A percentile compares a stretch with the other conserved stretches of the same genome.
phyloP scores from a whole-genome alignment of 2,888 invertebrate genomes.

The Muschampia plurimacula region DNA sequence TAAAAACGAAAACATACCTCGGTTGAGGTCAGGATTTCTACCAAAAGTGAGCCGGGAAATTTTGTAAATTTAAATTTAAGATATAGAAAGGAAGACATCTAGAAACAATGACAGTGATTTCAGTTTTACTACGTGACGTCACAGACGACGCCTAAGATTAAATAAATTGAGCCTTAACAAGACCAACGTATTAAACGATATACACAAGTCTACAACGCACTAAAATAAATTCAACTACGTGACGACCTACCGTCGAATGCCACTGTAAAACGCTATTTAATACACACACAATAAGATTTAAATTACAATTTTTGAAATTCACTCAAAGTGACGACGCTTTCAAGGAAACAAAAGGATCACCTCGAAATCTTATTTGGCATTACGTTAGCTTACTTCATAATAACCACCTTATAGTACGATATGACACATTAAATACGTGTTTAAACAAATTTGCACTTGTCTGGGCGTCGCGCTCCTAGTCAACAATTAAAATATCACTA shows the following conservation, averaged over 20 bases:
- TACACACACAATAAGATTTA: constrained; percentile 29
- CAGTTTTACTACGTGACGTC: background rate
- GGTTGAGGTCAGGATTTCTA: constrained; percentile 25
- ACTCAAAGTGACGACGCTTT: constrained; percentile 31
- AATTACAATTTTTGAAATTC: constrained; percentile 15
- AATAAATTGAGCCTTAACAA: constrained; percentile 23
- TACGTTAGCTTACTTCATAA: constrained; percentile 7
- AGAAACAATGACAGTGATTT: constrained; percentile 19
- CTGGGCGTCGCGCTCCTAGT: constrained; percentile 55
- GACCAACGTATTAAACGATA: constrained; percentile 5
- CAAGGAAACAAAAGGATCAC: constrained; percentile 40
- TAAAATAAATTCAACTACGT: constrained; percentile 7
- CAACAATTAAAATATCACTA: constrained; percentile 55
- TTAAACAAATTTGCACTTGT: constrained; percentile 43
- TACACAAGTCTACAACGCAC: constrained; percentile 8
- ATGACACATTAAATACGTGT: constrained; percentile 59
- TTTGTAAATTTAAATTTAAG: constrained; percentile 22
- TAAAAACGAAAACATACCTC: constrained; percentile 11
- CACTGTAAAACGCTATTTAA: constrained; percentile 27
- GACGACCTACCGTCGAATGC: constrained; percentile 8
- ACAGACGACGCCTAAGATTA: background rate
- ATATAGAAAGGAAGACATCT: constrained; percentile 28
- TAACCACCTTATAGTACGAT: constrained; percentile 55
- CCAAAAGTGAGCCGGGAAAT: constrained; percentile 45
- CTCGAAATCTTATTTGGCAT: constrained; percentile 30